Percentiles rank a stretch among this genome's conserved stretches.
These are phyloP conservation scores for Bombus fervidus DNA, from an alignment of 1,140 invertebrate genomes.

Conservation along the genomic window DNA sequence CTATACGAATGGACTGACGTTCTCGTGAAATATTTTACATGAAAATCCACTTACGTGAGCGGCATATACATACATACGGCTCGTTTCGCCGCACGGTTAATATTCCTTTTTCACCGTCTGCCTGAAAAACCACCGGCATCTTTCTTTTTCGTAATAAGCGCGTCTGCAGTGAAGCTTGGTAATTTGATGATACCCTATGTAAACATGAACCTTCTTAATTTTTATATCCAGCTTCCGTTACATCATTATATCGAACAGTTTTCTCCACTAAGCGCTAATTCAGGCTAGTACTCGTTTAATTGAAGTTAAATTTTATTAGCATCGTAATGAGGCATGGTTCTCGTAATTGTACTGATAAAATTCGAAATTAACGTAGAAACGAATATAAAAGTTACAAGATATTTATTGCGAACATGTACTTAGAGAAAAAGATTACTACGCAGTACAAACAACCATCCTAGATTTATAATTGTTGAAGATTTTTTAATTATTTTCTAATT, in stretches of 20 bases:
- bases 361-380: too few relatives aligned
- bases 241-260: neutral
- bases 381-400: too few relatives aligned
- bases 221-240: neutral
- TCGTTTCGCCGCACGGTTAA: conserved; percentile 45
- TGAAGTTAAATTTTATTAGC: neutral
- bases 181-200: conserved; percentile 40
- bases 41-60: conserved; percentile 54
- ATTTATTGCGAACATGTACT: too few relatives aligned
- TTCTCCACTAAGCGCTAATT: neutral
- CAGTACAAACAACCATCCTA: too few relatives aligned
- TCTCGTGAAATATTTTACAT: conserved; percentile 52
- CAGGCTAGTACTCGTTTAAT: neutral
- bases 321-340: too few relatives aligned
- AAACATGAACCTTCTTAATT: conserved; percentile 33
- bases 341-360: too few relatives aligned
- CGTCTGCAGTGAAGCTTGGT: conserved; percentile 9
- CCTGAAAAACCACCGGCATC: conserved; percentile 36
- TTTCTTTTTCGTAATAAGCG: conserved; percentile 36
- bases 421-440: too few relatives aligned
- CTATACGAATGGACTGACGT: conserved; percentile 41
- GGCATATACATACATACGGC: conserved; percentile 39
- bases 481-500: too few relatives aligned
- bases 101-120: conserved; percentile 51
- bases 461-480: too few relatives aligned